These are phyloP conservation scores for Dasysyrphus tricinctus DNA, from an alignment of 2,888 invertebrate genomes.

Conservation along the genomic window DNA sequence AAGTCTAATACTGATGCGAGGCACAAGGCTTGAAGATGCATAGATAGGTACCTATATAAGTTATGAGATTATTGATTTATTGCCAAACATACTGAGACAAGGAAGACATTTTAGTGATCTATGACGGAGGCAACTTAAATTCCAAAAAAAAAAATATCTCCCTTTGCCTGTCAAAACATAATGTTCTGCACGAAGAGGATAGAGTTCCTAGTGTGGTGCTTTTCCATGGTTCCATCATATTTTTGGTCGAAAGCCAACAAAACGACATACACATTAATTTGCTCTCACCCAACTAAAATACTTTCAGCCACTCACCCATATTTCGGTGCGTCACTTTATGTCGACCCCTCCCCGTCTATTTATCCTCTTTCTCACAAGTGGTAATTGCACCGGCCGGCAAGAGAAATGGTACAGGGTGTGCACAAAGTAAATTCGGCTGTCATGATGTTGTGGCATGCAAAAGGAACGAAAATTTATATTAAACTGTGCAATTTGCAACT, in stretches of 20 bases:
- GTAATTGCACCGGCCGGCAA: slow-evolving; percentile 51
- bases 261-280: slow-evolving; percentile 63
- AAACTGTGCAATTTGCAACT: slow-evolving; percentile 57
- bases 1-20: background rate
- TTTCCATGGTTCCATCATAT: slow-evolving; percentile 35
- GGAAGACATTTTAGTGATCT: slow-evolving; percentile 55
- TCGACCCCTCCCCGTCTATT: background rate
- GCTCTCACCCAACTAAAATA: slow-evolving; percentile 50
- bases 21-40: background rate
- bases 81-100: slow-evolving; percentile 38
- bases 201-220: slow-evolving; percentile 9
- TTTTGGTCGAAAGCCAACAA: slow-evolving; percentile 65
- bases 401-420: slow-evolving; percentile 37
- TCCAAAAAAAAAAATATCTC: slow-evolving; percentile 1
- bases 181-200: slow-evolving; percentile 34
- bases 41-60: background rate
- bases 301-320: slow-evolving; percentile 54
- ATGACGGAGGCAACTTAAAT: slow-evolving; percentile 22
- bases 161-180: slow-evolving; percentile 44
- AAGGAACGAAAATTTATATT: slow-evolving; percentile 28
- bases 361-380: slow-evolving; percentile 29
- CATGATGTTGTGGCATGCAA: slow-evolving; percentile 32
- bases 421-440: slow-evolving; percentile 43
- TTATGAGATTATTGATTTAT: slow-evolving; percentile 58
- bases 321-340: slow-evolving; percentile 45